Base-by-base conservation (phyloP, 2,797 vertebrate genomes). In the Aphelocoma californica region DNA sequence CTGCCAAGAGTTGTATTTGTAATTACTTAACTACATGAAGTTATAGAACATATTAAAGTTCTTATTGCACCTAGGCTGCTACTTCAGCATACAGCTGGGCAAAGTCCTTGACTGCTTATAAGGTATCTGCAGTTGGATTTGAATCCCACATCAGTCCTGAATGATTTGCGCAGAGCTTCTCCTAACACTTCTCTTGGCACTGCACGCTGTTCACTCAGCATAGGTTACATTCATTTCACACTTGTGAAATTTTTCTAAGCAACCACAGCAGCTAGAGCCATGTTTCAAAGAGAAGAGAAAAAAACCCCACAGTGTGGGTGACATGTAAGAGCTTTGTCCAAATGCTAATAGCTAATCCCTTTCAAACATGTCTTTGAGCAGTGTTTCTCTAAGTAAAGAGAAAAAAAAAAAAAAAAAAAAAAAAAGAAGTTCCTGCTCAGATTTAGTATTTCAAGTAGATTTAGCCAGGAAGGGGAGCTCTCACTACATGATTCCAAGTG, bases 401-500 rank as follows among this genome's bases (percentile, higher is more conserved):
- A 12, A 11, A 20, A 44, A 28, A 26, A 56, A 18, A 16, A 3
- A 32, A 16, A 3, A 32, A 24, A 8, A n/a, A 12, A 17, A 2
- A 24, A 8, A n/a, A 12, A 17, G 2, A 28, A 29, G 4, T 21
- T 85, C n/a, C 36, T 69, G 12, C 34, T 92, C 23, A 47, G 56
- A 47, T 79, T 47, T 72, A 67, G 51, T 61, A 44, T 80, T 95
- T 83, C 44, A 78, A 54, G 51, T 12, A 70, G 21, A 77, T 75
- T 91, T 81, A 87, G 38, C 88, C 88, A 77, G 83, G 83, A 89
- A 95, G 90, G 74, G 90, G 83, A 92, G 84, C 91, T 93, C 92
- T 95, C 79, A 91, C 45, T 81, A n/a, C 45, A 15, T 60, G 64
- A 90, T 34, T 90, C 56, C 36, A 48, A 50, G 34, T 23, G 32